phyloP scores from a whole-genome alignment of 2,888 invertebrate genomes.

The Cheilosia urbana region DNA sequence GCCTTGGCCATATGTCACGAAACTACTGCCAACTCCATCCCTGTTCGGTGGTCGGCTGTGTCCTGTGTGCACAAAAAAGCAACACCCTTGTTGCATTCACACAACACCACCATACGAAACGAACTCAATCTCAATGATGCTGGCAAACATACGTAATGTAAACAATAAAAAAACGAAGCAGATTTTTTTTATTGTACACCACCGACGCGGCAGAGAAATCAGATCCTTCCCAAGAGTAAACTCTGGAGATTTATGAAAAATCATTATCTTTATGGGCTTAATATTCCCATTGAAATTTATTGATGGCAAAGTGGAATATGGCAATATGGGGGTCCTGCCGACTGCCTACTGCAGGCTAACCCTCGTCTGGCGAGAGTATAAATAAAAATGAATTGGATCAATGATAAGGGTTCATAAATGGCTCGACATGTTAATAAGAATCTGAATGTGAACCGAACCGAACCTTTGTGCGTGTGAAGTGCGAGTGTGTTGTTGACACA shows the following conservation, averaged over 20 bases:
- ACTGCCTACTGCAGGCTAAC: background rate
- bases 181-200: conserved; percentile 18
- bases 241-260: conserved; percentile 54
- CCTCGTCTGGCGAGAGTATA: conserved; percentile 37
- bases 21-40: conserved; percentile 29
- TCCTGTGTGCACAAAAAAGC: background rate
- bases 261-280: conserved; percentile 66
- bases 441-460: background rate
- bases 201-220: conserved; percentile 41
- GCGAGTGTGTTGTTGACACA: conserved; percentile 43
- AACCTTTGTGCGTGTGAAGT: conserved; percentile 30
- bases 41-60: background rate
- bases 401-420: conserved; percentile 62
- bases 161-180: conserved; percentile 44
- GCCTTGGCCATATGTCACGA: conserved; percentile 51
- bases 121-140: conserved; percentile 39
- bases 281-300: conserved; percentile 60
- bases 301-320: conserved; percentile 34
- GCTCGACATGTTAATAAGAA: conserved; percentile 59
- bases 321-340: conserved; percentile 12
- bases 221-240: conserved; percentile 19
- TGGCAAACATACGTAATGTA: conserved; percentile 34
- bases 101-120: conserved; percentile 29
- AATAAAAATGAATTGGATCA: conserved; percentile 63
- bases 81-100: conserved; percentile 19